Conservation (phyloP, 2,113 vertebrate genomes). For the Fulica atra region DNA sequence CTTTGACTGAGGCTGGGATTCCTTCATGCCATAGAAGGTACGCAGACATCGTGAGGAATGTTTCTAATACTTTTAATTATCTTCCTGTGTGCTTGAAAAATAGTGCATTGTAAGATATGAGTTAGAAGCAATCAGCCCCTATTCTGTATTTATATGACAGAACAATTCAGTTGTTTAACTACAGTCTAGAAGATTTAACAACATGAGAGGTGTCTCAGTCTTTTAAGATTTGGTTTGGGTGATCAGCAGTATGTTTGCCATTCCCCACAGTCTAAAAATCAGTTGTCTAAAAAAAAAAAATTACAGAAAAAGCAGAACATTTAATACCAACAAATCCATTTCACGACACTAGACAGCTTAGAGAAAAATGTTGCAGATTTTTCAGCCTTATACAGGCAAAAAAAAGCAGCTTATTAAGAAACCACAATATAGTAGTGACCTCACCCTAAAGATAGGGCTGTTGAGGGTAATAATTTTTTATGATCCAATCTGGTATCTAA, state of each 20-base stretch:
- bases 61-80: background rate
- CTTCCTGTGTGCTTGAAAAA: background rate
- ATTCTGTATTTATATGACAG: background rate
- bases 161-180: background rate
- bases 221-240: background rate
- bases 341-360: background rate
- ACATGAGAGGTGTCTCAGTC: background rate
- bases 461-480: constrained; percentile 5
- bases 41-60: background rate
- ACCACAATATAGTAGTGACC: background rate
- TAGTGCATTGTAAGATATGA: background rate
- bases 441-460: background rate
- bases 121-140: background rate
- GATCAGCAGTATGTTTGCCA: background rate
- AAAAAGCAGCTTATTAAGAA: background rate
- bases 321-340: background rate
- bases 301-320: background rate
- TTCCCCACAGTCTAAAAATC: background rate
- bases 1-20: background rate
- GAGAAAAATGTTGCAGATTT: background rate
- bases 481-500: constrained; percentile 6
- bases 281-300: background rate
- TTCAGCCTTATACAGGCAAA: background rate
- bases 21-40: accelerated
- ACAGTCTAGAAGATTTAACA: background rate